Base-by-base conservation (phyloP, 2,797 vertebrate species). In the Brotogeris chrysoptera region DNA sequence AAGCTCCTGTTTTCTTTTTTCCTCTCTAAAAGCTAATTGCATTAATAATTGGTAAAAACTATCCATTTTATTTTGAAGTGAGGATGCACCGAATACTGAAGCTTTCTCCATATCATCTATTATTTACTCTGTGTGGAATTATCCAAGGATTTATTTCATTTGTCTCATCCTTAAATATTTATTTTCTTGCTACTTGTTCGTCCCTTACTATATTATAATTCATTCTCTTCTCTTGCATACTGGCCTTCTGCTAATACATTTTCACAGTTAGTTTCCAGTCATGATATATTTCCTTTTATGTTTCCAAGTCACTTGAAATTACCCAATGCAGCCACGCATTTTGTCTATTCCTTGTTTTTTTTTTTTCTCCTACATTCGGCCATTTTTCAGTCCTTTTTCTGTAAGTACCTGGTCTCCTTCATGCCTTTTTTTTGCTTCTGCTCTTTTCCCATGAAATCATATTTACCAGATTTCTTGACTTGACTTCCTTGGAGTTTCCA, bases 131-230 rank as follows among this genome's bases (percentile, higher is more conserved):
- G 20, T 38, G 18, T 64, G 39, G 47, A 79, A 78, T 80, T 92
- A 90, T 41, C 61, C 41, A 86, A 78, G 41, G 82, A 80, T 95
- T 90, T 83, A 61, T 88, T 92, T 78, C 5, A 71, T 85, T 92
- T 92, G 82, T 36, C 50, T 85, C 14, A n/a, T 85, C 39, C n/a
- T 66, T 61, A 83, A 83, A 55, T 74, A 86, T 65, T 82, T 94
- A 49, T 90, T 70, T 94, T 70, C 61, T 74, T 66, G 25, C 50
- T 83, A 30, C 23, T 7, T 66, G 47, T 86, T 82, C 53, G 23
- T 60, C 50, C 41, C 18, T 69, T 49, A 30, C 53, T 68, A 50
- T 36, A 88, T 91, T 71, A 66, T 53, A 77, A 55, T 63, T 69
- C 13, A 53, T 59, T 36, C 28, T 59, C 19, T 55, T 82, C 50